phyloP scores from a whole-genome alignment of 2,113 vertebrate species.

The Sminthopsis crassicaudata region DNA sequence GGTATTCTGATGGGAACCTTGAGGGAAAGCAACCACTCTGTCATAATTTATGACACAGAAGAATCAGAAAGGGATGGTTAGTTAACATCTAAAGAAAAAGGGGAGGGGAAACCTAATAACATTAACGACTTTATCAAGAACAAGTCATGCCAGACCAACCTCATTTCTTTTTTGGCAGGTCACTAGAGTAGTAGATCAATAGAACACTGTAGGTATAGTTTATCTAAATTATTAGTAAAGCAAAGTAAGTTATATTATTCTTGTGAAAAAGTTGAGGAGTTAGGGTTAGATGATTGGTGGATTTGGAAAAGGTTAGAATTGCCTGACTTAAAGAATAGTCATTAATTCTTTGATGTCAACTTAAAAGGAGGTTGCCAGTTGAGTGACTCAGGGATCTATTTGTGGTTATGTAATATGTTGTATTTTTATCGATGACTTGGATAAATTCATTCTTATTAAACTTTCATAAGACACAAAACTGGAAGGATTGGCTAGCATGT shows the following conservation, averaged over 20 bases:
- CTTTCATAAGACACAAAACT: neutral
- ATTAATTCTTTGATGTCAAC: neutral
- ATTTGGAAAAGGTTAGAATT: neutral
- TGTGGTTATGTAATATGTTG: neutral
- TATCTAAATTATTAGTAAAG: neutral
- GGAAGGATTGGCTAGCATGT: neutral
- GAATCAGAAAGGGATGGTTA: neutral
- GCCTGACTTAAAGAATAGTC: neutral
- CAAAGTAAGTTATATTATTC: neutral
- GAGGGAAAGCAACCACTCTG: neutral
- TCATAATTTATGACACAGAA: neutral
- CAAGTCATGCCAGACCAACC: neutral
- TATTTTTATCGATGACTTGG: neutral
- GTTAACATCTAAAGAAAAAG: neutral
- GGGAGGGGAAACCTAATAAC: neutral
- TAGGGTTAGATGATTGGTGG: neutral
- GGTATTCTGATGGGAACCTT: neutral
- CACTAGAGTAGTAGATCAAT: neutral
- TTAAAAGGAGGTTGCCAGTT: neutral
- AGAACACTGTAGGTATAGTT: neutral
- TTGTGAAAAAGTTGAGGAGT: neutral
- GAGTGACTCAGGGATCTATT: neutral
- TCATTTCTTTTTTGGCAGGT: neutral
- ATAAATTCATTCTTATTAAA: neutral
- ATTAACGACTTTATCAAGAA: neutral